A percentile compares a stretch with the other conserved stretches of the same genome.
These are phyloP conservation scores for Zaprionus ornatus DNA, from an alignment of 1,140 invertebrate species.

Conservation along the genomic window DNA sequence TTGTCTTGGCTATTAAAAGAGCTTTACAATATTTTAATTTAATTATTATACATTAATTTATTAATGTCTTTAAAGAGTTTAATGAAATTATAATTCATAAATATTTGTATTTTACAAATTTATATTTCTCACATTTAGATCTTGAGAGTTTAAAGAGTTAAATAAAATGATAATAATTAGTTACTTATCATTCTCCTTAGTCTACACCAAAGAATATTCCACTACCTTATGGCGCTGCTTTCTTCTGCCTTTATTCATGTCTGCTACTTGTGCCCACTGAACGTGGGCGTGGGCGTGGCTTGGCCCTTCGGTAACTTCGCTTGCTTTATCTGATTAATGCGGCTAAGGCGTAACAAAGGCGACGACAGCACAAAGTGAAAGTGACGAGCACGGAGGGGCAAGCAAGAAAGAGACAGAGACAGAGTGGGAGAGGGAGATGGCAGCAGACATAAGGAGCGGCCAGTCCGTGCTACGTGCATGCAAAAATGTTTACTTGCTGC, in stretches of 20 bases:
- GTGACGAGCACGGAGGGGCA: not conserved
- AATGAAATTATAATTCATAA: no score
- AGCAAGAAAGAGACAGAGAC: not conserved
- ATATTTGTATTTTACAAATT: no score
- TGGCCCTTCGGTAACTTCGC: constrained; percentile 26
- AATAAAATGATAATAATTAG: no score
- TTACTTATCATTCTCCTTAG: no score
- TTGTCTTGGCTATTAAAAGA: no score
- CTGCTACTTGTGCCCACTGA: not conserved
- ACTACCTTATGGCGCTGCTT: not conserved
- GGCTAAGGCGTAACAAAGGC: constrained; percentile 31
- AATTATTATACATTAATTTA: no score
- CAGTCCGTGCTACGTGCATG: not conserved
- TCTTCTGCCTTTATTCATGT: not conserved
- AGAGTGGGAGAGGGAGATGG: not conserved
- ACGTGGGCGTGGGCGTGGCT: constrained; percentile 18
- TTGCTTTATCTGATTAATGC: constrained; percentile 48
- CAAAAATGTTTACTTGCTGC: constrained; percentile 21
- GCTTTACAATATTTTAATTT: no score
- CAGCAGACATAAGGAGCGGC: not conserved
- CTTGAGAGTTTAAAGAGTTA: no score
- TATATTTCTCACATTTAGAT: no score
- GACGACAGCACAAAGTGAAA: constrained; percentile 40
- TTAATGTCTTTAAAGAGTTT: no score
- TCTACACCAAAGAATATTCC: no score